A percentile compares a stretch with the other conserved stretches of the same genome.
Conservation (phyloP, 2,113 vertebrate species). For the Malurus cyaneus region DNA sequence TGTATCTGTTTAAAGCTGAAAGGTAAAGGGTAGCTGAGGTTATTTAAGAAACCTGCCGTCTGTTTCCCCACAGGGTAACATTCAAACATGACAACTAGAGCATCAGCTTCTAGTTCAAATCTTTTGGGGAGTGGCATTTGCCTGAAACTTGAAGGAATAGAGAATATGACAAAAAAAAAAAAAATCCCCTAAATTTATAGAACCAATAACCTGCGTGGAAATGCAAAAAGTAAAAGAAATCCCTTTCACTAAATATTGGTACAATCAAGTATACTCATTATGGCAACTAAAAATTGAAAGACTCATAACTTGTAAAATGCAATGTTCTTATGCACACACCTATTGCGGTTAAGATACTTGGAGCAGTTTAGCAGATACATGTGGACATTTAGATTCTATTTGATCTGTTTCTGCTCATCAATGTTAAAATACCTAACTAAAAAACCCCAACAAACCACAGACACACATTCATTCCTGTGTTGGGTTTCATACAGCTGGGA, state of each 20-base stretch:
- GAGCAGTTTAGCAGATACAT: not conserved
- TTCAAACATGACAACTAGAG: not conserved
- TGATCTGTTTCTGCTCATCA: not conserved
- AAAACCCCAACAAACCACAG: not conserved
- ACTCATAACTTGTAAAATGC: not conserved
- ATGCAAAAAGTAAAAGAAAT: not conserved
- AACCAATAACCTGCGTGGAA: not conserved
- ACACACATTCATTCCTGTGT: not conserved
- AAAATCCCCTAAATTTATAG: not conserved
- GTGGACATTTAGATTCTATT: not conserved
- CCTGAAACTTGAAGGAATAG: not conserved
- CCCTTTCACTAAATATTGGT: not conserved
- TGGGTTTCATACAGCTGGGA: not conserved
- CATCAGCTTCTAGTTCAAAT: not conserved
- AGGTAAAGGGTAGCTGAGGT: conserved; percentile 12
- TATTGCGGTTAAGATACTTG: not conserved
- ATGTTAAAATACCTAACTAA: not conserved
- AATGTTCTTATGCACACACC: not conserved
- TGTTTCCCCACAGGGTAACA: not conserved
- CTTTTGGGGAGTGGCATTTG: conserved; percentile 15
- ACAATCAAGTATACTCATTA: not conserved
- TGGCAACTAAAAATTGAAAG: not conserved
- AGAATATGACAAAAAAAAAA: not conserved
- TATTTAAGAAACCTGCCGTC: not conserved
- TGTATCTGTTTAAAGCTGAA: conserved; percentile 12